These are phyloP conservation scores for Hoplostethus atlanticus DNA, from an alignment of 2,797 vertebrate species.

Conservation along the genomic window DNA sequence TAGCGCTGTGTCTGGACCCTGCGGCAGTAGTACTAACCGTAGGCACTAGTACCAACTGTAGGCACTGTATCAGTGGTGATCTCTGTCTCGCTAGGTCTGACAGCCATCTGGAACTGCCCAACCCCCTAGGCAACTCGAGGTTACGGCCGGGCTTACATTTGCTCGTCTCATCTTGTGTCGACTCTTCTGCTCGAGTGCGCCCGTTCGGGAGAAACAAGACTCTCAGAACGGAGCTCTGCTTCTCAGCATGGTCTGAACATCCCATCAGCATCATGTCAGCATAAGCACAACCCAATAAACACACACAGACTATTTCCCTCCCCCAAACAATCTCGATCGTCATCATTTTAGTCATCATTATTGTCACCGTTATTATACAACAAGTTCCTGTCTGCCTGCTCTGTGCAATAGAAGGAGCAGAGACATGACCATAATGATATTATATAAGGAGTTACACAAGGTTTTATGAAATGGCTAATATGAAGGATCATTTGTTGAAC, in stretches of 20 bases:
- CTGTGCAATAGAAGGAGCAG: background rate
- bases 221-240: slow-evolving; percentile 7
- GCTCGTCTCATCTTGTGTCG: slow-evolving; percentile 22
- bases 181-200: slow-evolving; percentile 9
- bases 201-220: slow-evolving; percentile 8
- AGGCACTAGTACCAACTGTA: slow-evolving; percentile 32
- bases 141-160: slow-evolving; percentile 14
- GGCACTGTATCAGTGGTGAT: slow-evolving; percentile 49
- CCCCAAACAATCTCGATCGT: background rate
- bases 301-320: background rate
- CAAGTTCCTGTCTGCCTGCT: background rate
- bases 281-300: background rate
- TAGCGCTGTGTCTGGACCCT: slow-evolving; percentile 50
- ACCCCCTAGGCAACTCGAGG: slow-evolving; percentile 15
- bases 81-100: slow-evolving; percentile 44
- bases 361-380: background rate
- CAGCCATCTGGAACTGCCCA: slow-evolving; percentile 28
- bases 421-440: background rate
- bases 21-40: slow-evolving; percentile 23
- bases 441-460: slow-evolving; percentile 16
- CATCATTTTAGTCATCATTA: slow-evolving; percentile 3
- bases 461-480: slow-evolving; percentile 19
- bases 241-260: background rate
- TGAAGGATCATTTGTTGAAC: background rate
- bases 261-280: background rate